Evolutionary conservation across 1,140 invertebrate species (phyloP), one percentile per base, ranked within the genome.

Genomic region (Spodoptera frugiperda): DNA sequence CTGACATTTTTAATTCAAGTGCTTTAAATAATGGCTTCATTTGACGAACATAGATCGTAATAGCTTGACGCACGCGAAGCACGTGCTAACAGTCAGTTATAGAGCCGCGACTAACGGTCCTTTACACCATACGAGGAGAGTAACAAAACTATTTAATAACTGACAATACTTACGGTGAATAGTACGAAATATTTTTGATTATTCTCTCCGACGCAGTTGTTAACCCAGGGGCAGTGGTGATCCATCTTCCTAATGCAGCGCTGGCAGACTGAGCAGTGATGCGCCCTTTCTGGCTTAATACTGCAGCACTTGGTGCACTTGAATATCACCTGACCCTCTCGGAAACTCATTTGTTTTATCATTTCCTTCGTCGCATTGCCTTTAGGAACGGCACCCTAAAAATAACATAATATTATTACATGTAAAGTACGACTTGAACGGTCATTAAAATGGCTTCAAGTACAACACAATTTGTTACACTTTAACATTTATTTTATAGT

Each of bases 141-240:
- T 39, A 39, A 39, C 6, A 39, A 39, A 39, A 39, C 8, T 39
- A 39, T 39, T 9, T 39, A 39, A 39, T 9, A 9, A 39, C 2
- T 39, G 33, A 39, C 33, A 39, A 39, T 68, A 95, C 97, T 97
- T 95, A 99, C 99, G 68, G 99, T 99, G 95, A 99, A 99, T 61
- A 99, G 95, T 80, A 99, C 98, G 96, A 99, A 99, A 95, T 98
- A 99, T 94, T 99, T 99, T 95, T 99, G 99, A 96, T 99, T 99
- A 88, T 98, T 98, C 95, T 99, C 99, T 6, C 99, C 99, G 5
- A 99, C 99, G 95, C 99, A 99, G 93, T 99, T 99, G 89, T 99
- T 99, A 0, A 99, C 98, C 98, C 98, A 99, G 0, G 98, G 98
- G 94, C 99, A 99, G 91, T 99, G 99, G 94, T 99, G 99, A 93